Base-by-base conservation (phyloP, 2,888 invertebrate species). In the Alloplasta piceator region DNA sequence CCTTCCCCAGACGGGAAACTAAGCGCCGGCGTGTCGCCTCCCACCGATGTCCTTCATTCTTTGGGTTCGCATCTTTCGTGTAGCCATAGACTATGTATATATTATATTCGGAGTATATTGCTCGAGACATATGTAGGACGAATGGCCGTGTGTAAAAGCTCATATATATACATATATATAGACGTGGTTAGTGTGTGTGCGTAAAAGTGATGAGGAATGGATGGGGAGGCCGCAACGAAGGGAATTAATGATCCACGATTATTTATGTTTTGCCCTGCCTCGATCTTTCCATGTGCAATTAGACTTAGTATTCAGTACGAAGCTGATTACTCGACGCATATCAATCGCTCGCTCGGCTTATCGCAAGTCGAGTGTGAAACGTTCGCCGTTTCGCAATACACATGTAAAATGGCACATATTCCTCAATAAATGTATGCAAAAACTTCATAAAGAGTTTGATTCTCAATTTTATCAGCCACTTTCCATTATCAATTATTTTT, bases 1-100 rank as follows among this genome's bases (percentile, higher is more conserved):
- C 84, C 85, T 84, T 74, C 68, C 78, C 55, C 70, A 52, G 68
- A 71, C 72, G 70, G 64, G 82, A 83, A 86, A 85, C 84, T 82
- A 81, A 83, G 85, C 78, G 82, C 79, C 80, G 80, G 80, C 63
- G 72, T 80, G 63, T 79, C 81, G 38, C 68, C 73, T 71, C 38
- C 48, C 63, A n/a, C 50, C 56, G 67, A 78, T 63, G n/a, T 67
- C 58, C 41, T 67, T 63, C 52, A 68, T 52, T 46, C 55, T 52
- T 48, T 58, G 41, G 26, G 5, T 39, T 77, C 26, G 26, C 7
- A 12, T 50, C 12, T 61, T 16, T 60, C 7, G 6, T 4, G 36
- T 50, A 9, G 7, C 39, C 10, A 56, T 36, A 36, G 43, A 4
- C 6, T 56, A 26, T 43, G 6, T 66, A 7, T 36, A 12, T 68